Evolutionary conservation across 2,797 vertebrate genomes (phyloP).

Genomic region (Aeoliscus strigatus): DNA sequence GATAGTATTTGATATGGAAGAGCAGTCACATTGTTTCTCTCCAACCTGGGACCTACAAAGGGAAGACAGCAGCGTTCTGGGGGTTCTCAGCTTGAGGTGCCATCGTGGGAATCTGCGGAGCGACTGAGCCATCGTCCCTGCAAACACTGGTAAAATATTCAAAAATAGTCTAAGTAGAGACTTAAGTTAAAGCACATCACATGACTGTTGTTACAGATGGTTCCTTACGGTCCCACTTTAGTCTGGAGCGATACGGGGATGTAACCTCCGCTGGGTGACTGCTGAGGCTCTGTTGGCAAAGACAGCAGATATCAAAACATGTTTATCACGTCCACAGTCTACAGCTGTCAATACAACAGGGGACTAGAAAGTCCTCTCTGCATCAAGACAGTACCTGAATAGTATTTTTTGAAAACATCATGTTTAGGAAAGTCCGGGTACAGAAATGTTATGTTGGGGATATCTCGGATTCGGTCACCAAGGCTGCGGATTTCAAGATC

Average conservation of each 20-base stretch:
- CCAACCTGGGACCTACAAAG: slow-evolving; percentile 48
- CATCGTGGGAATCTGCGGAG: background rate
- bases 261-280: slow-evolving; percentile 33
- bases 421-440: slow-evolving; percentile 83
- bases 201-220: background rate
- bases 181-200: background rate
- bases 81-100: slow-evolving; percentile 18
- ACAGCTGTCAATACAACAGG: background rate
- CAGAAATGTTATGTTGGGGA: slow-evolving; percentile 80
- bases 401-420: slow-evolving; percentile 85
- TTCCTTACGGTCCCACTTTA: slow-evolving; percentile 63
- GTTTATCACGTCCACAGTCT: slow-evolving; percentile 2
- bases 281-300: slow-evolving; percentile 41
- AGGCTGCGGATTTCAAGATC: slow-evolving; percentile 89
- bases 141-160: too few relatives aligned
- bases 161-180: too few relatives aligned
- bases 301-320: slow-evolving; percentile 2
- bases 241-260: slow-evolving; percentile 61
- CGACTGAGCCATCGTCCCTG: slow-evolving; percentile 44
- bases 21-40: too few relatives aligned
- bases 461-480: slow-evolving; percentile 88
- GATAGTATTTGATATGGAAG: too few relatives aligned
- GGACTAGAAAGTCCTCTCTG: background rate
- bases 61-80: slow-evolving; percentile 5
- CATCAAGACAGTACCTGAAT: slow-evolving; percentile 76